Evolutionary conservation across 2,888 invertebrate species (phyloP).

Genomic region (Graphium colonna): DNA sequence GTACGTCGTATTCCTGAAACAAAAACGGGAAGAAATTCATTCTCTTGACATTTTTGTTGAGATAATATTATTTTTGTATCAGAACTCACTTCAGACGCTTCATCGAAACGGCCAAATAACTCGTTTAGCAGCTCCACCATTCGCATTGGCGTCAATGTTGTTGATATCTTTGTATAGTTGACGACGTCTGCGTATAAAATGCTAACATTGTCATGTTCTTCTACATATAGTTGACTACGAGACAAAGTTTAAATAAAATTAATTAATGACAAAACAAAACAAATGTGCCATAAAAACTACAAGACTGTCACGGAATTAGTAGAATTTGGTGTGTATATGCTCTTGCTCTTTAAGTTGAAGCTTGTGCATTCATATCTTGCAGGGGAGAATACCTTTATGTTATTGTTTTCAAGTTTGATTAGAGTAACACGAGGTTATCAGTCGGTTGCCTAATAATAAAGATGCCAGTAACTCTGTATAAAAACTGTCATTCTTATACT

Average conservation of each 20-base stretch:
- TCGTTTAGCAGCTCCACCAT: slow-evolving; percentile 94
- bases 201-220: slow-evolving; percentile 92
- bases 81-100: slow-evolving; percentile 87
- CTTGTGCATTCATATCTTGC: too few species aligned
- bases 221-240: slow-evolving; percentile 90
- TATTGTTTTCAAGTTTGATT: too few species aligned
- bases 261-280: not conserved
- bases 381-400: too few species aligned
- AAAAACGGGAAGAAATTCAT: slow-evolving; percentile 1
- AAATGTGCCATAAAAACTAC: too few species aligned
- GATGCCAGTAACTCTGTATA: too few species aligned
- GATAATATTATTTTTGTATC: not conserved
- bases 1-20: slow-evolving; percentile 84
- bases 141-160: slow-evolving; percentile 88
- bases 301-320: too few species aligned
- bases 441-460: too few species aligned
- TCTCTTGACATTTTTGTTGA: not conserved
- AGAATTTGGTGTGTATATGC: too few species aligned
- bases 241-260: slow-evolving; percentile 33
- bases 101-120: slow-evolving; percentile 94
- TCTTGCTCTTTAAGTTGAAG: too few species aligned
- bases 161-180: slow-evolving; percentile 94
- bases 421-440: too few species aligned
- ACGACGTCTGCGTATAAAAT: slow-evolving; percentile 96
- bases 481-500: too few species aligned